phyloP scores from a whole-genome alignment of 2,797 vertebrate species.

The Anisognathus igniventris region DNA sequence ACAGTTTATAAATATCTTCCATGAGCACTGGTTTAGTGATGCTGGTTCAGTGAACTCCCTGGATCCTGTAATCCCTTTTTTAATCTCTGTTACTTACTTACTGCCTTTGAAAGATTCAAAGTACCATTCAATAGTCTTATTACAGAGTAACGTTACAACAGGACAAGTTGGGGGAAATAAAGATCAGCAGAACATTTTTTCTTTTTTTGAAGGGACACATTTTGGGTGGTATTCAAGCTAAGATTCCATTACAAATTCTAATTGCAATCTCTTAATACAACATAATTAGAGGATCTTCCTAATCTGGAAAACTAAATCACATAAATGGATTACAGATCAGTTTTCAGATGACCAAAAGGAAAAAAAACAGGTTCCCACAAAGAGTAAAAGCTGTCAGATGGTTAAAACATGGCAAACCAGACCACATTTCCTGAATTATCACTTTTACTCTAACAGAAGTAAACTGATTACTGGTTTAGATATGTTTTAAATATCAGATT shows the following conservation, averaged over 20 bases:
- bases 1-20: conserved; percentile 32
- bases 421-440: background rate
- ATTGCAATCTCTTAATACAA: conserved; percentile 1
- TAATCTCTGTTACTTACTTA: conserved; percentile 20
- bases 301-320: conserved; percentile 40
- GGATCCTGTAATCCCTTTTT: conserved; percentile 38
- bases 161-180: background rate
- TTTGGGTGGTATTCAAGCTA: background rate
- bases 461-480: background rate
- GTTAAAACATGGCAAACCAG: background rate
- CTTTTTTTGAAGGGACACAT: background rate
- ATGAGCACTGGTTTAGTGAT: background rate
- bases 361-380: background rate
- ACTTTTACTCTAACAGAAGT: background rate
- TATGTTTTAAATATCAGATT: background rate
- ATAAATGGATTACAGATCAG: conserved; percentile 32
- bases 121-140: background rate
- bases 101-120: conserved; percentile 2
- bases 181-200: background rate
- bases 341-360: background rate
- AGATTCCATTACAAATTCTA: conserved; percentile 13
- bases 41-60: background rate
- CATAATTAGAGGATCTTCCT: conserved; percentile 33
- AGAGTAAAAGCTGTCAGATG: background rate
- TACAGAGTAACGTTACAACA: background rate